Percentiles rank a stretch among this genome's conserved stretches.
phyloP scores from a whole-genome alignment of 2,113 vertebrate genomes.

The Spea bombifrons region DNA sequence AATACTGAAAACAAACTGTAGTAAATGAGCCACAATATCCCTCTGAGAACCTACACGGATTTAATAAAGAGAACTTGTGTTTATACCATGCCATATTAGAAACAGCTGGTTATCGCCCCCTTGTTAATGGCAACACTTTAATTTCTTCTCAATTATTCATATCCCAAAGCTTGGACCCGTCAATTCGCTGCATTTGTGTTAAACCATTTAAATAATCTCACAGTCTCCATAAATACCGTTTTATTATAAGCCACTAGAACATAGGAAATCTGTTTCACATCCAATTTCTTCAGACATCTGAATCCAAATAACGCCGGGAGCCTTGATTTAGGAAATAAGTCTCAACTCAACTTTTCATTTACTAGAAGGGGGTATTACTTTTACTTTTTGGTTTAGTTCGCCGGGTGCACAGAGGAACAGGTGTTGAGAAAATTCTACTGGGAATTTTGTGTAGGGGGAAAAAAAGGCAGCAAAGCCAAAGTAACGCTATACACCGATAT shows the following conservation, averaged over 20 bases:
- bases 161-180: conserved; percentile 25
- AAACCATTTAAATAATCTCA: conserved; percentile 20
- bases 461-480: conserved; percentile 44
- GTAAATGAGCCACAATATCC: conserved; percentile 42
- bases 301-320: conserved; percentile 64
- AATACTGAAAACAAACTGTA: conserved; percentile 41
- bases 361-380: conserved; percentile 61
- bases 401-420: conserved; percentile 69
- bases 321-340: conserved; percentile 65
- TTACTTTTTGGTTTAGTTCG: conserved; percentile 58
- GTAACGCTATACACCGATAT: conserved; percentile 43
- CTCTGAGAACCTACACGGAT: conserved; percentile 47
- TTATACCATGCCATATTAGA: conserved; percentile 47
- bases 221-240: conserved; percentile 20
- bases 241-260: background rate
- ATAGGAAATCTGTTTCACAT: conserved; percentile 13
- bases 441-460: conserved; percentile 40
- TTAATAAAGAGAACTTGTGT: conserved; percentile 34
- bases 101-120: conserved; percentile 52
- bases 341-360: conserved; percentile 39
- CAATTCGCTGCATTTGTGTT: conserved; percentile 35
- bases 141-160: conserved; percentile 50
- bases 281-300: conserved; percentile 63
- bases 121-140: conserved; percentile 50
- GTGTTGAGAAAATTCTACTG: conserved; percentile 54